Evolutionary conservation across 2,797 vertebrate species (phyloP).

Genomic region (Masticophis lateralis): DNA sequence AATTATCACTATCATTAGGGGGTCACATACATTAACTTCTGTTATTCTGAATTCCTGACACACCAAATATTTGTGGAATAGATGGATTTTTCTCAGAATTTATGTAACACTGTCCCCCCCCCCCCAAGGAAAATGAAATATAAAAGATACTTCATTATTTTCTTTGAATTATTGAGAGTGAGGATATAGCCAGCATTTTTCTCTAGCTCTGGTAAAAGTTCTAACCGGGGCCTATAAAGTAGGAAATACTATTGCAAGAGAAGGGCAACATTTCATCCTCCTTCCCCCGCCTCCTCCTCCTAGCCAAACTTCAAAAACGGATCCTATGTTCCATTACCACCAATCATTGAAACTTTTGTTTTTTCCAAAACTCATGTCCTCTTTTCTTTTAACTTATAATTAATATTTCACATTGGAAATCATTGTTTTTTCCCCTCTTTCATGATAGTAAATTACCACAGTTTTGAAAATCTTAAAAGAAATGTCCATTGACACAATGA

Average conservation of each 20-base stretch:
- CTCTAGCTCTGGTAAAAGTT: not conserved
- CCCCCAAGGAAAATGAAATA: not conserved
- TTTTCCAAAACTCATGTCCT: not conserved
- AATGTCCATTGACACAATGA: not conserved
- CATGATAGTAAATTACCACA: not conserved
- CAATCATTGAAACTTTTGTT: not conserved
- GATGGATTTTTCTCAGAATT: not conserved
- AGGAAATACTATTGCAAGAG: not conserved
- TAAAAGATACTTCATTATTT: not conserved
- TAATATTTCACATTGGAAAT: not conserved
- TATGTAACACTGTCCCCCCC: accelerated
- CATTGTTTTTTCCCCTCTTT: not conserved
- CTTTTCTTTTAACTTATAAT: not conserved
- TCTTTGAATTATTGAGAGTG: not conserved
- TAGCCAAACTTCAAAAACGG: not conserved
- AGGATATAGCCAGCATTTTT: not conserved
- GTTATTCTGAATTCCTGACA: not conserved
- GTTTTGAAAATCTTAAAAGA: not conserved
- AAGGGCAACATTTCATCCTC: not conserved
- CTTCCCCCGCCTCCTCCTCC: not conserved
- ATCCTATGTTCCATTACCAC: not conserved
- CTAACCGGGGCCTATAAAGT: not conserved
- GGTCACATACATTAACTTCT: not conserved
- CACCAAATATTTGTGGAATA: not conserved
- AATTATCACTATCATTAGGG: not conserved